Evolutionary conservation across 2,888 invertebrate species (phyloP).

Genomic region (Melanchra persicariae): DNA sequence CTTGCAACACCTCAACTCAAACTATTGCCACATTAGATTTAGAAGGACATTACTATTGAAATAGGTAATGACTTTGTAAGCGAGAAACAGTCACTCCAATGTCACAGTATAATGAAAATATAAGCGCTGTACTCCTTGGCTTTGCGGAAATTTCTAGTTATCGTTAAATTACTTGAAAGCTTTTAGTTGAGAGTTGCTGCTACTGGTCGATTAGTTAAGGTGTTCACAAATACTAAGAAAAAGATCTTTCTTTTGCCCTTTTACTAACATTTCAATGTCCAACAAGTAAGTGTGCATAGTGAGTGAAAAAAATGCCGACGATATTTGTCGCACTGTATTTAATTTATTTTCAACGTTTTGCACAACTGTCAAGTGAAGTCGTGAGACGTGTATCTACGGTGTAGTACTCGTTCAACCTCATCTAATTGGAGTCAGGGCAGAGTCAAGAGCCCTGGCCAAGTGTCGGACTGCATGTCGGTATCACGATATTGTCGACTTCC

Average conservation of each 20-base stretch:
- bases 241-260: not conserved
- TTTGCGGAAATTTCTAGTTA: conserved; percentile 20
- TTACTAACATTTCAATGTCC: not conserved
- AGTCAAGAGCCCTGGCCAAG: conserved; percentile 1
- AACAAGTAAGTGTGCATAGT: not conserved
- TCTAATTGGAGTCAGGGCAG: conserved; percentile 14
- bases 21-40: conserved; percentile 42
- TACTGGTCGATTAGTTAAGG: too few species aligned
- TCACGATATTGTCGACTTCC: conserved; percentile 1
- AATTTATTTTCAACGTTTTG: conserved; percentile 3
- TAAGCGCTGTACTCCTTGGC: conserved; percentile 2
- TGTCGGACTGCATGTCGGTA: too few species aligned
- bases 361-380: conserved; percentile 3
- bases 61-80: conserved; percentile 32
- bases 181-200: not conserved
- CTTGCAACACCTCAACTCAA: conserved; percentile 40
- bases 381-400: not conserved
- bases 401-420: conserved; percentile 4
- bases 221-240: not conserved
- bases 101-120: conserved; percentile 27
- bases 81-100: conserved; percentile 25
- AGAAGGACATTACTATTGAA: conserved; percentile 37
- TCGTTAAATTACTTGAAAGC: conserved; percentile 1
- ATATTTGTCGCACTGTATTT: conserved; percentile 1
- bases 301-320: not conserved